phyloP scores from a whole-genome alignment of 2,113 vertebrate species.

The Xiphorhynchus elegans region DNA sequence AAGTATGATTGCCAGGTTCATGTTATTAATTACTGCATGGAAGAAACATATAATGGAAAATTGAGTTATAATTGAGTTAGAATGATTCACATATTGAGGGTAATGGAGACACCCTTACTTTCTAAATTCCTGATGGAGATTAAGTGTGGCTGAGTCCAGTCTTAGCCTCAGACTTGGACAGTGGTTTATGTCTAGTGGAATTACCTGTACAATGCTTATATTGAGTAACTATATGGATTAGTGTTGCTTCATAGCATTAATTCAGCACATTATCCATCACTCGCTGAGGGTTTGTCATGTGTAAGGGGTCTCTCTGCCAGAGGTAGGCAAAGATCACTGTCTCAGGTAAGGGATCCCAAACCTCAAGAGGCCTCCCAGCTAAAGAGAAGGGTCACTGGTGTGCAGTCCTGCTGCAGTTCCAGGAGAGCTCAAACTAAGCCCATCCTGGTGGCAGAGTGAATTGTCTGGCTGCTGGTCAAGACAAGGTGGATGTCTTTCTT shows the following conservation, averaged over 20 bases:
- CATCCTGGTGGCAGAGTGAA: background rate
- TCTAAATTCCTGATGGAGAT: background rate
- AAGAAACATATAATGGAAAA: background rate
- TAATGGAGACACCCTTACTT: background rate
- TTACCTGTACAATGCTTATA: background rate
- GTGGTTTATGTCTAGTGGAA: background rate
- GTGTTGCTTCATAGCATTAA: background rate
- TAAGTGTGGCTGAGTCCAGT: background rate
- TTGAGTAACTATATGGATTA: background rate
- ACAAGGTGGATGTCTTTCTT: background rate
- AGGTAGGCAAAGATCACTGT: background rate
- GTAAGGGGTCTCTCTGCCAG: background rate
- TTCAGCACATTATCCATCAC: background rate
- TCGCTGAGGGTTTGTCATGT: accelerated
- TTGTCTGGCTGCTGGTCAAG: background rate
- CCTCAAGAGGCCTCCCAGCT: background rate
- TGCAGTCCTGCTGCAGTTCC: background rate
- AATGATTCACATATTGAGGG: background rate
- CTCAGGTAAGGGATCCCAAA: background rate
- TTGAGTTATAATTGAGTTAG: background rate
- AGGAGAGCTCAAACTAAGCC: background rate
- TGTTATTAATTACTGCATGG: background rate
- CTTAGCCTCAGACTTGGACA: background rate
- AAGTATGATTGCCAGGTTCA: background rate
- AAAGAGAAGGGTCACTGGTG: no score